These are phyloP conservation scores for Mormyrus proboscirostris DNA, from an alignment of 2,797 vertebrate species.

Conservation along the genomic window DNA sequence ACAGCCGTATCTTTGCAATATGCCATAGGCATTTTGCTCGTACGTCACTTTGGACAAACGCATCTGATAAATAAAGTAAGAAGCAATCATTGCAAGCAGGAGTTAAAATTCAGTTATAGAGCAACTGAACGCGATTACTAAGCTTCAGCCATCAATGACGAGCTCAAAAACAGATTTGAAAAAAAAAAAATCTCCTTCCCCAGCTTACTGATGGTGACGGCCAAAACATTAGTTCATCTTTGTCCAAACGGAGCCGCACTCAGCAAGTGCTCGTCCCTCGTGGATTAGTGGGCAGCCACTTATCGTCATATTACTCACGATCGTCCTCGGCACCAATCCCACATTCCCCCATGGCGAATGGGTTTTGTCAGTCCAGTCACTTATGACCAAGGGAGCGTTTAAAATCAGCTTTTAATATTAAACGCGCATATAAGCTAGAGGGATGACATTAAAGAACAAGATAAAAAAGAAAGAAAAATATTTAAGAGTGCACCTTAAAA, in stretches of 20 bases:
- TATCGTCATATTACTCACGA: background rate
- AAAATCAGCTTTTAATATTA: constrained; percentile 15
- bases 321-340: background rate
- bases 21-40: background rate
- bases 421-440: background rate
- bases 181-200: background rate
- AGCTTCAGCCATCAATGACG: background rate
- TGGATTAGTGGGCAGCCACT: background rate
- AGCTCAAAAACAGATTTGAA: background rate
- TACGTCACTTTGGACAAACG: background rate
- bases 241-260: background rate
- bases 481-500: background rate
- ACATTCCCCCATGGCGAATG: background rate
- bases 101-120: background rate
- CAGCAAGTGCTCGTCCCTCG: background rate
- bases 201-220: background rate
- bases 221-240: background rate
- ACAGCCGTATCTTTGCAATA: background rate
- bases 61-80: background rate
- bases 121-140: background rate
- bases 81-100: background rate
- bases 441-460: constrained; percentile 9
- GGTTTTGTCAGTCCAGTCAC: constrained; percentile 3
- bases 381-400: constrained; percentile 1
- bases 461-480: constrained; percentile 1